Base-by-base conservation (phyloP, 2,888 invertebrate species). In the Apotomis capreana region DNA sequence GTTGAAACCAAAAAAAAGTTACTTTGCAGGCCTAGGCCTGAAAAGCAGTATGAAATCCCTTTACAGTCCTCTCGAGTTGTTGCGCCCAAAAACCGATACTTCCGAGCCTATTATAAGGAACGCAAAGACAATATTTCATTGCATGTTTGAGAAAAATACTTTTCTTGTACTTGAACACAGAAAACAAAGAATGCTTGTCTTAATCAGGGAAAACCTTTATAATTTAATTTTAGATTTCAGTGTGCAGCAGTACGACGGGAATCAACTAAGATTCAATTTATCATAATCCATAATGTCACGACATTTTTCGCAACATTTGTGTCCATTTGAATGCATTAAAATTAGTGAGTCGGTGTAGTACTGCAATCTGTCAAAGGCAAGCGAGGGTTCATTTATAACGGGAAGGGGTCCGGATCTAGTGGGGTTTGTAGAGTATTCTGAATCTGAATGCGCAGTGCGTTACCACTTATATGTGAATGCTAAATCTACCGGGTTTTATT, bases 301-400 rank as follows among this genome's bases (percentile, higher is more conserved):
- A 67, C 65, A 61, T 67, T 59, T 70, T 70, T 5, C 55, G 59
- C 60, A 60, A 49, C 49, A 70, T 67, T 46, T 69, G 54, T 44
- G 62, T 57, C 55, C 62, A 69, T 69, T 65, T 49, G 59, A 55
- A 70, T 67, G 60, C 70, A 70, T 70, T 70, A 70, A 70, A 70
- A 67, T 61, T 60, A 67, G 70, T 70, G 70, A 70, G 46, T 70
- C 54, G 65, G 44, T 70, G 65, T 61, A 67, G 70, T 70, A 54
- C 37, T 55, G 70, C 70, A 67, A 70, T 70, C 70, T 70, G 70
- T 70, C 70, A 70, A 59, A 37, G 60, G 65, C 65, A 70, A 60
- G 49, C 49, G 60, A 55, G 69, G 70, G 70, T 67, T 69, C 55
- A 69, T 69, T 62, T 62, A 55, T 54, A 69, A 69, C 69, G 49